Base-by-base conservation (phyloP, 37 sponge, comb jelly and placozoan species). In the Dysidea cf. avara region DNA sequence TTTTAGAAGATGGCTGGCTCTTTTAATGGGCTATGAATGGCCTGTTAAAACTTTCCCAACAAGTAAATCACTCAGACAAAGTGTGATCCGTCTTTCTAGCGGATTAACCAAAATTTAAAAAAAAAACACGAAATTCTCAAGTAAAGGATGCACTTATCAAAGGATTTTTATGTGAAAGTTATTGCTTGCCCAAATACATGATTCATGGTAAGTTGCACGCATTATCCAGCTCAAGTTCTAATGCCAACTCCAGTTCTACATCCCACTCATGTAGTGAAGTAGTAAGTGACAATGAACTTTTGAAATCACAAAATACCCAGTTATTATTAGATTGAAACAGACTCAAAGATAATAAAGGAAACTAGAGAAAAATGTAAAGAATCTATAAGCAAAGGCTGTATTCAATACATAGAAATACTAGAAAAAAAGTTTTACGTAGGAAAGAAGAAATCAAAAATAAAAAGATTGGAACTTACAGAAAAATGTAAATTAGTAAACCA, bases 401-500 rank as follows among this genome's bases (percentile, higher is more conserved):
- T 54, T 7, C 72, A 17, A 7, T 25, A 17, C 17, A 9, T 30
- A 39, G 74, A 33, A 56, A 73, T 56, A 59, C 40, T 40, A 73
- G 29, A 46, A 73, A 73, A 58, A 35, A n/a, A 56, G 2, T 73
- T 35, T 22, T 28, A 34, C 61, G 74, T 18, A 30, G 61, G 3
- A 61, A 73, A 40, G n/a, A 35, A 36, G 61, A 28, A 5, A 59
- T 73, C 13, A 6, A 30, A 36, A 49, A 37, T 11, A 24, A 59
- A n/a, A 20, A 16, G 26, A 57, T 55, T 17, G 28, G n/a, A 20
- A 14, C 48, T 7, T 5, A 68, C 22, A 47, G 24, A 38, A n/a
- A 20, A 53, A 71, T 55, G 56, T n/a, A 14, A 7, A 11, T 14
- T 18, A 5, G 3, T 71, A n/a, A n/a, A n/a, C n/a, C n/a, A n/a